Evolutionary conservation across 2,888 invertebrate species (phyloP).

Genomic region (Nasonia oneida): DNA sequence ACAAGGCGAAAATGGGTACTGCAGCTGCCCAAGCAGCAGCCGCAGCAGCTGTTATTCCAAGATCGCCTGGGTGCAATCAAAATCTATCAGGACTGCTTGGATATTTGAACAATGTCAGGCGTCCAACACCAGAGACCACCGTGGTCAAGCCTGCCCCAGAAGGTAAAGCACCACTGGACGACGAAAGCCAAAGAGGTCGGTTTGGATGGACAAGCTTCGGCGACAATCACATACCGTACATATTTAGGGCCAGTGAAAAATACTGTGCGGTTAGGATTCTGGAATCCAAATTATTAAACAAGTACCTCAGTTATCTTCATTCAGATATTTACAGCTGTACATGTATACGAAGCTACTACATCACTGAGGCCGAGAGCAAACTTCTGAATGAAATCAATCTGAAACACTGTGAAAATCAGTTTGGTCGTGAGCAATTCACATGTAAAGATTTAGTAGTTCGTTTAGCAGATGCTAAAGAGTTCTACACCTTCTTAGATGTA

Average conservation of each 20-base stretch:
- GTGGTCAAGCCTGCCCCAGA: conserved; percentile 58
- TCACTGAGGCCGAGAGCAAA: conserved; percentile 93
- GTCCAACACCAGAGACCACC: conserved; percentile 68
- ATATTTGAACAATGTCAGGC: conserved; percentile 74
- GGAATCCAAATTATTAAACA: conserved; percentile 93
- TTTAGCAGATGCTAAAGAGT: conserved; percentile 92
- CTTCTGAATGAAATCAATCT: conserved; percentile 95
- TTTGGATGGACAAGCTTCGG: conserved; percentile 96
- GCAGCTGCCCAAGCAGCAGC: conserved; percentile 66
- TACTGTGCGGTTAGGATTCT: conserved; percentile 97
- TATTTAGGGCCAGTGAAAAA: conserved; percentile 90
- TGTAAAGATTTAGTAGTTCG: conserved; percentile 94
- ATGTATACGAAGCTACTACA: conserved; percentile 95
- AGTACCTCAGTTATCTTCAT: conserved; percentile 93
- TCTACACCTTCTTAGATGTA: conserved; percentile 93
- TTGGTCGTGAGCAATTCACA: conserved; percentile 92
- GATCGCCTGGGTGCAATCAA: conserved; percentile 62
- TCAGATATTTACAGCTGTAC: conserved; percentile 95
- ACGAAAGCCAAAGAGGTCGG: conserved; percentile 88
- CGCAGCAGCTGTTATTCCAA: conserved; percentile 60
- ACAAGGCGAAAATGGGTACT: conserved; percentile 85
- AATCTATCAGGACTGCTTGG: conserved; percentile 67
- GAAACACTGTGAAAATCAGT: conserved; percentile 94
- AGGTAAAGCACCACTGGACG: conserved; percentile 82
- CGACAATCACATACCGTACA: conserved; percentile 92